Percentiles rank a stretch among this genome's conserved stretches.
Evolutionary conservation across 2,113 vertebrate species (phyloP).

Genomic region (Engystomops pustulosus): DNA sequence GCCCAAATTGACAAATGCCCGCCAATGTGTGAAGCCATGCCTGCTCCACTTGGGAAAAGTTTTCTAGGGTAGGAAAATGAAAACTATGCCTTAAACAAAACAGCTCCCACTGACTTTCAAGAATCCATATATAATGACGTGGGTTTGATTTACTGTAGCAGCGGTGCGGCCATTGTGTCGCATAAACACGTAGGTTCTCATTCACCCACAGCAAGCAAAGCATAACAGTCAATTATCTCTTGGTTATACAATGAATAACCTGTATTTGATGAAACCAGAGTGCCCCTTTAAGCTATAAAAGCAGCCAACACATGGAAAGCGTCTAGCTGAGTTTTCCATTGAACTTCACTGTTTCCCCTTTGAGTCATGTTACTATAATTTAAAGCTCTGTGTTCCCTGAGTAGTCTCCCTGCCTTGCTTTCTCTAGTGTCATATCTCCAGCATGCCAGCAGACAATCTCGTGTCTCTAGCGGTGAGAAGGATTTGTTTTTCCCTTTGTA

Average conservation of each 20-base stretch:
- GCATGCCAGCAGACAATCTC: neutral
- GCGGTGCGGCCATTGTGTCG: no score
- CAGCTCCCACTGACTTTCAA: no score
- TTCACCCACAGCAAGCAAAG: neutral
- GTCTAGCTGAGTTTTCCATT: neutral
- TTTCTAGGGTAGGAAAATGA: no score
- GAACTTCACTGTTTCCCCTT: neutral
- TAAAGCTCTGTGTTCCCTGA: neutral
- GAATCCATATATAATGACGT: no score
- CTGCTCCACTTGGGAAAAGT: no score
- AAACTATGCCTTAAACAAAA: no score
- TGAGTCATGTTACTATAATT: neutral
- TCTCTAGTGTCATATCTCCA: neutral
- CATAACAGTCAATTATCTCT: neutral
- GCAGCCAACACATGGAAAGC: neutral
- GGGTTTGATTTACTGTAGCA: no score
- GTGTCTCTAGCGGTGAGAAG: neutral
- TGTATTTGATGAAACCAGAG: neutral
- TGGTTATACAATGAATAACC: neutral
- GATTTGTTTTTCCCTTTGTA: constrained; percentile 35
- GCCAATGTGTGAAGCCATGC: no score
- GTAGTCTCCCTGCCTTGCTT: neutral
- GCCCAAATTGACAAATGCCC: no score
- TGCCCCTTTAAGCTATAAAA: neutral
- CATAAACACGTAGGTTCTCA: no score